Percentiles rank a stretch among this genome's conserved stretches.
Conservation (phyloP, 2,113 vertebrate species). For the Connochaetes taurinus region DNA sequence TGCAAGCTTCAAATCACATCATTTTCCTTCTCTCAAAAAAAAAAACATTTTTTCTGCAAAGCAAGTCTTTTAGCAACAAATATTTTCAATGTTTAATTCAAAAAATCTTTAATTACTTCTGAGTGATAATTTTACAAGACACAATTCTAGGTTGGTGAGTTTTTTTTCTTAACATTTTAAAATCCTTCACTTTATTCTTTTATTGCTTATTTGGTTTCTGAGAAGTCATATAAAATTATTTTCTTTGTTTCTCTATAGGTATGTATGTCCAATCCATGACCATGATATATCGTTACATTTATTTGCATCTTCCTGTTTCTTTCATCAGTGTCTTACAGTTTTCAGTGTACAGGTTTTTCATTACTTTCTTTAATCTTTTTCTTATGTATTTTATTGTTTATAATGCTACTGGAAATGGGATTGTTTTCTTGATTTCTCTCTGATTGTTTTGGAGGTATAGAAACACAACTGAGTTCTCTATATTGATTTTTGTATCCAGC, state of each 20-base stretch:
- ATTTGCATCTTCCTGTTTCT: neutral
- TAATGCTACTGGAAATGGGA: neutral
- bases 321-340: neutral
- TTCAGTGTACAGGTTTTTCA: neutral
- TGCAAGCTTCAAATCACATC: neutral
- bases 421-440: neutral
- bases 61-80: neutral
- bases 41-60: neutral
- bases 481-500: neutral
- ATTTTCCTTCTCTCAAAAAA: neutral
- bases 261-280: neutral
- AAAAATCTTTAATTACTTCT: neutral
- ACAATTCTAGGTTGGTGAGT: neutral
- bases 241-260: neutral
- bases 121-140: neutral
- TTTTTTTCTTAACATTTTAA: neutral
- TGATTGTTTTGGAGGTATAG: neutral
- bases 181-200: neutral
- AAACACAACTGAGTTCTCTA: neutral
- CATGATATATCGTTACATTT: neutral
- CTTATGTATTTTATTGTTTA: neutral
- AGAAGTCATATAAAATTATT: neutral
- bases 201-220: neutral
- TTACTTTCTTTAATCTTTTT: neutral
- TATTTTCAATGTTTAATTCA: neutral